Evolutionary conservation across 2,113 vertebrate species (phyloP).

Genomic region (Leptosomus discolor): DNA sequence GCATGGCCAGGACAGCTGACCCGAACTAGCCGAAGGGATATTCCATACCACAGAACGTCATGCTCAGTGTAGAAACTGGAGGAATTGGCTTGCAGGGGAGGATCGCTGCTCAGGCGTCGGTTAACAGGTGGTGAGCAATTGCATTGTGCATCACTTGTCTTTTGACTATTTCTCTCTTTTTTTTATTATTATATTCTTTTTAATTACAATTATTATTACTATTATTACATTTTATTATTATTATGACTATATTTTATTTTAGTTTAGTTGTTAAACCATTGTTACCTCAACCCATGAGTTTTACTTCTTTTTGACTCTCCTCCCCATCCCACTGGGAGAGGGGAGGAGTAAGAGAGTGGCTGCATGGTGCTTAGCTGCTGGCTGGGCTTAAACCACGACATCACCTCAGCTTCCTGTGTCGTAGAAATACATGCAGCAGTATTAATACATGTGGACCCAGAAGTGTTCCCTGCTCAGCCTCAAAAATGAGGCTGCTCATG

Average conservation of each 20-base stretch:
- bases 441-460: background rate
- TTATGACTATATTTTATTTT: too few species aligned
- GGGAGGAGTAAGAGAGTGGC: background rate
- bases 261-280: background rate
- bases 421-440: constrained; percentile 36
- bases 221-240: background rate
- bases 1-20: background rate
- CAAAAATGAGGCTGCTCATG: constrained; percentile 14
- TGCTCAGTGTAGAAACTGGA: background rate
- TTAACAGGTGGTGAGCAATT: background rate
- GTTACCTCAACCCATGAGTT: background rate
- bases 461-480: constrained; percentile 37
- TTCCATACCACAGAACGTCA: background rate
- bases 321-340: background rate
- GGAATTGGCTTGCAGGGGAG: background rate
- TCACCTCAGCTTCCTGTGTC: constrained; percentile 42
- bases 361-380: background rate
- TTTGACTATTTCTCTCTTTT: background rate
- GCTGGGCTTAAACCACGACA: background rate
- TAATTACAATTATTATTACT: background rate
- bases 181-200: background rate
- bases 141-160: background rate
- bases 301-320: background rate
- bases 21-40: background rate
- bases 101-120: background rate